Evolutionary conservation across 2,113 vertebrate species (phyloP).

Genomic region (Clarias batrachus): DNA sequence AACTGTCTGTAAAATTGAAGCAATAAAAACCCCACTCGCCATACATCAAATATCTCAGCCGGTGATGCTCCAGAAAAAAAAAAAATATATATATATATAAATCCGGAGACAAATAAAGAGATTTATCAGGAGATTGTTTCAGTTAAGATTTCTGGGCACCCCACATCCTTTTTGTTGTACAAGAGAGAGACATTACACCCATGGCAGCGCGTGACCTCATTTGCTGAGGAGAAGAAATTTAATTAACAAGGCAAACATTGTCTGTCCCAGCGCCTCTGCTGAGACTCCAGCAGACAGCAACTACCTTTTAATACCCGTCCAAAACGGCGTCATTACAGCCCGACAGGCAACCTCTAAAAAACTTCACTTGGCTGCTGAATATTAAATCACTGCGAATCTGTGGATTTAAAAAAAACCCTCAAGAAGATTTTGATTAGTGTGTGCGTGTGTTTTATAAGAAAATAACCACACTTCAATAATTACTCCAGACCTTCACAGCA

Average conservation of each 20-base stretch:
- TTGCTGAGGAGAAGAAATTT: slow-evolving; percentile 77
- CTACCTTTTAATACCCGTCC: slow-evolving; percentile 64
- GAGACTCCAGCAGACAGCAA: slow-evolving; percentile 70
- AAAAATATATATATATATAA: slow-evolving; percentile 59
- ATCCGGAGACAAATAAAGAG: slow-evolving; percentile 73
- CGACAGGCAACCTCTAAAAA: slow-evolving; percentile 60
- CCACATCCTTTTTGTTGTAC: slow-evolving; percentile 74
- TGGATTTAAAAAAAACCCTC: slow-evolving; percentile 51
- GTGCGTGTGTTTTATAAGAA: slow-evolving; percentile 32
- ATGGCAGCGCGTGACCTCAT: slow-evolving; percentile 76
- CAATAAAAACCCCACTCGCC: slow-evolving; percentile 74
- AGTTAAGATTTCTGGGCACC: slow-evolving; percentile 69
- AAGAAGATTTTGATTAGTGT: slow-evolving; percentile 39
- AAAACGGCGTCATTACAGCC: slow-evolving; percentile 49
- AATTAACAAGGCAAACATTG: slow-evolving; percentile 81
- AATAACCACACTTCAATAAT: slow-evolving; percentile 52
- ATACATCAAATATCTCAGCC: slow-evolving; percentile 69
- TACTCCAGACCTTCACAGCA: slow-evolving; percentile 53
- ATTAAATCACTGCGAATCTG: slow-evolving; percentile 51
- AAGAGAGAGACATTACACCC: slow-evolving; percentile 78
- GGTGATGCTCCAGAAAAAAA: slow-evolving; percentile 60
- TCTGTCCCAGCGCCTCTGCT: slow-evolving; percentile 73
- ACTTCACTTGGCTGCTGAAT: slow-evolving; percentile 30
- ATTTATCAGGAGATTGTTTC: slow-evolving; percentile 71
- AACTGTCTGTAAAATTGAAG: slow-evolving; percentile 79